Evolutionary conservation across 2,888 invertebrate genomes (phyloP).

Genomic region (Clistopyga incitator): DNA sequence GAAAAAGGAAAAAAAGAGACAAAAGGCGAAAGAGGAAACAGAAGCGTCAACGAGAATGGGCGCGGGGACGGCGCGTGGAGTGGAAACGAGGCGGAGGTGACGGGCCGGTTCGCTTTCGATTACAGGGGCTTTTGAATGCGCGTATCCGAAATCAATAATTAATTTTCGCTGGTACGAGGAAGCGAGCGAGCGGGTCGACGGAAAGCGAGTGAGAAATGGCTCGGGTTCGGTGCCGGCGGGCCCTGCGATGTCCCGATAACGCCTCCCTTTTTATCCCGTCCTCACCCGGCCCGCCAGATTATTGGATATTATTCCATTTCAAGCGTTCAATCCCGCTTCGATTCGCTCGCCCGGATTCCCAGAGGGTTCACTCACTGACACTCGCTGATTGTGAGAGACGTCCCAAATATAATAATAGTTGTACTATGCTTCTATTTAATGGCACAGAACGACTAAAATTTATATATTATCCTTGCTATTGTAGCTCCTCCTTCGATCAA

Average conservation of each 20-base stretch:
- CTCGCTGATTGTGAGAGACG: constrained; percentile 76
- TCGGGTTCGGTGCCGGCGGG: constrained; percentile 70
- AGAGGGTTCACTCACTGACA: constrained; percentile 71
- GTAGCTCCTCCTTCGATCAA: constrained; percentile 10
- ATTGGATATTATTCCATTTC: constrained; percentile 85
- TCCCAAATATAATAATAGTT: constrained; percentile 53
- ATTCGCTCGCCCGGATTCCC: constrained; percentile 79
- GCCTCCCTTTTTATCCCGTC: constrained; percentile 81
- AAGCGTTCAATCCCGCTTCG: constrained; percentile 84
- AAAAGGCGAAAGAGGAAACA: constrained; percentile 27
- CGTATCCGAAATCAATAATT: constrained; percentile 84
- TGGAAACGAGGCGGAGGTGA: constrained; percentile 65
- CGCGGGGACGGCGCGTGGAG: constrained; percentile 38
- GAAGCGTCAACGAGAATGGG: constrained; percentile 37
- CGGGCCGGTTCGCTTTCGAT: constrained; percentile 79
- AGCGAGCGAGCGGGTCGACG: constrained; percentile 60
- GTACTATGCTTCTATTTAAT: constrained; percentile 20
- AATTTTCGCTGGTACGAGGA: constrained; percentile 78
- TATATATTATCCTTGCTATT: neutral
- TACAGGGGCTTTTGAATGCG: constrained; percentile 78
- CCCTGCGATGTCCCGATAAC: constrained; percentile 82
- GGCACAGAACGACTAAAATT: neutral
- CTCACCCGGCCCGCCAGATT: constrained; percentile 79
- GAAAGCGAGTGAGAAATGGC: constrained; percentile 75
- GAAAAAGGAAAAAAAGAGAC: constrained; percentile 17